phyloP scores from a whole-genome alignment of 2,113 vertebrate species.

The Chamaea fasciata region DNA sequence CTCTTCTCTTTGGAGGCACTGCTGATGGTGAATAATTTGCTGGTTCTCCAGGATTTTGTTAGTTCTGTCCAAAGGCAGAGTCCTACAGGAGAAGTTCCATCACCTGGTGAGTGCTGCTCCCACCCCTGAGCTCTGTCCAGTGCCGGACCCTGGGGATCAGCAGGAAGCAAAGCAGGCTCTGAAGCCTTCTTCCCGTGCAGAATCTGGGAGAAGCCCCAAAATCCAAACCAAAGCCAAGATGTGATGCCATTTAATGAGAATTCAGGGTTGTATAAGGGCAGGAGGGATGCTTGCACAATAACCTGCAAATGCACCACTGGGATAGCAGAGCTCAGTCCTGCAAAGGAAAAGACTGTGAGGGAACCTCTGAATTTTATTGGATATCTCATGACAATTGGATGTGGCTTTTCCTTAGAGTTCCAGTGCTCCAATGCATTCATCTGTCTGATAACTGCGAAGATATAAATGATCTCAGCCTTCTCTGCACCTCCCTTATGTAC shows the following conservation, averaged over 20 bases:
- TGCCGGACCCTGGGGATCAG: not conserved
- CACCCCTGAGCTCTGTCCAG: accelerated
- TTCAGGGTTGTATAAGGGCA: not conserved
- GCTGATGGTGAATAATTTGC: not conserved
- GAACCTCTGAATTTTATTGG: not conserved
- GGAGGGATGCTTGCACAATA: not conserved
- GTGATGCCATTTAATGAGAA: not conserved
- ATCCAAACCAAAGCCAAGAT: not conserved
- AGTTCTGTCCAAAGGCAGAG: not conserved
- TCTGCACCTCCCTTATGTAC: not conserved
- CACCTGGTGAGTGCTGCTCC: not conserved
- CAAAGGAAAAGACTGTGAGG: not conserved
- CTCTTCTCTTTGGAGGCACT: not conserved
- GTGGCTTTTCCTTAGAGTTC: not conserved
- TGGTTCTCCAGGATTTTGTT: not conserved
- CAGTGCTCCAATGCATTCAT: not conserved
- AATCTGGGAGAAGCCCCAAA: not conserved
- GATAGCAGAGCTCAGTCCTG: not conserved
- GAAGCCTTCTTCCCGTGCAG: not conserved
- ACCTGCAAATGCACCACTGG: not conserved
- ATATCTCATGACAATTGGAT: not conserved
- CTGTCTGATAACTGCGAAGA: not conserved
- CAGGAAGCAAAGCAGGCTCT: not conserved
- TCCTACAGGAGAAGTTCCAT: accelerated
- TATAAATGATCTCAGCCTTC: not conserved